Evolutionary conservation across 2,888 invertebrate species (phyloP), one percentile per base, ranked within the genome.

Genomic region (Tinea semifulvella): DNA sequence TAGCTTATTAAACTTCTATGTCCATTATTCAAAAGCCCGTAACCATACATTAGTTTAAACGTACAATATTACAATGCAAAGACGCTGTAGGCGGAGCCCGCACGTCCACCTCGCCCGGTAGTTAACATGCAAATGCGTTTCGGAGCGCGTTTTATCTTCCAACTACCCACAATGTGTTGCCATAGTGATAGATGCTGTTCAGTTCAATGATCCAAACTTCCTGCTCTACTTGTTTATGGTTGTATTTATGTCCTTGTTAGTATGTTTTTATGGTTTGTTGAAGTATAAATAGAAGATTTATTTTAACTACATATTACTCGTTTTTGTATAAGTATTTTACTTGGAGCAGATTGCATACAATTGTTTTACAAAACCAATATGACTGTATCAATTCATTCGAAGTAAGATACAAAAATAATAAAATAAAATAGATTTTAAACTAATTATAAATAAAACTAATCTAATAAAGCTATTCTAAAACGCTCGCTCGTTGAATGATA

Each of bases 71-170:
- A 36, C 28, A 36, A 36, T 36, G 36, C 36, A 22, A 40, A 53
- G 51, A 50, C 47, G 46, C 44, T 17, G 40, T 40, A 40, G 40
- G 40, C 40, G 40, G 20, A 10, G 36, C n/a, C n/a, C n/a, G 7
- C 19, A 28, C 46, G 44, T 46, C 46, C 46, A 36, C 16, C 25
- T 38, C 22, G 46, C 25, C 39, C 26, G 26, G 42, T 44, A 36
- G 44, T 47, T 47, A 44, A 47, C 18, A 47, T 47, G 47, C 27
- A 47, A 47, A 47, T 47, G 42, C 19, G 22, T 22, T 22, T 20
- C 20, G 17, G 17, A 40, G 22, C 40, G 22, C 40, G 40, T 40
- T 40, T 40, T 40, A 40, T 40, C 40, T 22, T 11, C 20, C 40
- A 40, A 40, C 40, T 40, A 40, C 40, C 40, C 40, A 40, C 40